Evolutionary conservation across 1,140 invertebrate genomes (phyloP), one percentile per base, ranked within the genome.

Genomic region (Cydia pomonella): DNA sequence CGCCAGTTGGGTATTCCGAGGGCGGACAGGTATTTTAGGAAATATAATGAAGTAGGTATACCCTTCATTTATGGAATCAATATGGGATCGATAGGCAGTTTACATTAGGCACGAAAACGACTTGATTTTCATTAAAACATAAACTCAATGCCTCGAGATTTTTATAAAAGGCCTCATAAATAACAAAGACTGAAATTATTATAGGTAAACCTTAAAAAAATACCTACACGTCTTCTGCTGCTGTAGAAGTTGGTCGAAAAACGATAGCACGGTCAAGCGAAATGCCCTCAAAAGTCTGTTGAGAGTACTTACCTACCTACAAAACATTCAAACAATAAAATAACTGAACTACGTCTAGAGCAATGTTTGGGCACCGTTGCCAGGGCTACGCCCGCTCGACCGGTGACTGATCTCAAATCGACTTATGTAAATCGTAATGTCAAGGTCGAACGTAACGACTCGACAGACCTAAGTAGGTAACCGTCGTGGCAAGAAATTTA

Each of bases 361-460:
- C 53, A 23, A n/a, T 87, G 84, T 87, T 87, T 82, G 79, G 74
- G 50, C 63, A 63, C 9, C 50, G 79, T 86, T 73, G 78, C 83
- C 72, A 85, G 81, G 78, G 79, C 74, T 73, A 85, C 82, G 77
- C 47, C 47, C 47, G 47, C 53, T 33, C 16, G 64, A 69, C 71
- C 71, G 41, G 25, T 50, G 71, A n/a, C 71, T 13, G 71, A 50
- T 72, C 71, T 47, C n/a, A 44, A 64, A 72, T 47, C 75, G 33
- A 75, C 82, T 73, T 78, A 79, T 76, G 77, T 80, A 82, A 77
- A 79, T 80, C 76, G 53, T 72, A 53, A 81, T 75, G 77, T 73
- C 75, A 77, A 77, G 78, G 79, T 59, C 21, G 21, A 23, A 59
- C 18, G 23, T 59, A 59, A 59, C 53, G 53, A 59, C 53, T 23